A percentile compares a stretch with the other conserved stretches of the same genome.
Evolutionary conservation across 2,888 invertebrate genomes (phyloP).

Genomic region (Melipona bicolor): DNA sequence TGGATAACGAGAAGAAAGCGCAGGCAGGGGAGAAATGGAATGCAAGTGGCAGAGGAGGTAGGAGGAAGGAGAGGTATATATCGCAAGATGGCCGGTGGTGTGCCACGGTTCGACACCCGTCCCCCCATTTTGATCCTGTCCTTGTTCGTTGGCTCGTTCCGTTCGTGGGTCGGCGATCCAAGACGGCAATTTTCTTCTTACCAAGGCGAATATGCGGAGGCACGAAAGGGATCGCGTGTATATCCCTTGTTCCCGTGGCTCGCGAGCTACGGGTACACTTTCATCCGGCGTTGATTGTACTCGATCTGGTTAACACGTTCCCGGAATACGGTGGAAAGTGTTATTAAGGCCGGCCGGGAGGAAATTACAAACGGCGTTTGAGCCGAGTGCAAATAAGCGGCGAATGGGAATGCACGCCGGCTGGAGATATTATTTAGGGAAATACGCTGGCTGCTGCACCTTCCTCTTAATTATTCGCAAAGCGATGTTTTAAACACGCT

Average conservation of each 20-base stretch:
- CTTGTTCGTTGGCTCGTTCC: conserved; percentile 32
- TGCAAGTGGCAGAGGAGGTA: not conserved
- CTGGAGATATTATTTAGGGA: conserved; percentile 36
- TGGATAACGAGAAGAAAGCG: conserved; percentile 12
- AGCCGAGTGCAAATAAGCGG: conserved; percentile 58
- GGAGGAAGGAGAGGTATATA: not conserved
- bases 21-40: conserved; percentile 6
- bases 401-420: conserved; percentile 45
- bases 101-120: conserved; percentile 34
- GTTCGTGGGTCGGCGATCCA: conserved; percentile 49
- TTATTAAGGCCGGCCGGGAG: conserved; percentile 63
- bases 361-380: conserved; percentile 61
- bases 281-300: conserved; percentile 65
- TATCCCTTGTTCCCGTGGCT: conserved; percentile 59
- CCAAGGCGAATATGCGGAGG: conserved; percentile 64
- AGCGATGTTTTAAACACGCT: conserved; percentile 15
- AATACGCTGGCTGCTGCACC: not conserved
- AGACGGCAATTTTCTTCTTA: conserved; percentile 73
- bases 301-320: conserved; percentile 73
- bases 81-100: conserved; percentile 44
- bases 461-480: conserved; percentile 32
- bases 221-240: conserved; percentile 68
- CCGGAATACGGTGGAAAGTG: conserved; percentile 64
- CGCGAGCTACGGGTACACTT: conserved; percentile 54
- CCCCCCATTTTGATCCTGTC: conserved; percentile 32